These are phyloP conservation scores for Julus scanicus DNA, from an alignment of 2,888 invertebrate species.

Conservation along the genomic window DNA sequence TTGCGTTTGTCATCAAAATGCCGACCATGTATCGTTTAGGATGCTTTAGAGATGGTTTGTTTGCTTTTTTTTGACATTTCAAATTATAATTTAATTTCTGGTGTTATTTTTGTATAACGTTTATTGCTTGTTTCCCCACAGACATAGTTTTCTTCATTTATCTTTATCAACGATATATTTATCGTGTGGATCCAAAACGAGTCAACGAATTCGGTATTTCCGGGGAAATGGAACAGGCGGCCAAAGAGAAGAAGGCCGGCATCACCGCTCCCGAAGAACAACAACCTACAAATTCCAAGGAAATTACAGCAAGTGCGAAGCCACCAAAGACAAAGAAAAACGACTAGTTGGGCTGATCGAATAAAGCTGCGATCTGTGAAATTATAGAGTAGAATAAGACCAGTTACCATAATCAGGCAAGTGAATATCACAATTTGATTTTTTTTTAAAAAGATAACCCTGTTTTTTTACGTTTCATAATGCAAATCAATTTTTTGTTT, in stretches of 20 bases:
- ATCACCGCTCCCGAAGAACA: background rate
- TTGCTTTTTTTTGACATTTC: slow-evolving; percentile 44
- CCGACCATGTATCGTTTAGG: slow-evolving; percentile 98
- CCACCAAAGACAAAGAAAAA: slow-evolving; percentile 50
- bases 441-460: background rate
- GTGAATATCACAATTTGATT: slow-evolving; percentile 4
- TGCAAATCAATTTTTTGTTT: background rate
- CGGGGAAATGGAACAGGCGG: slow-evolving; percentile 79
- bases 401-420: slow-evolving; percentile 42
- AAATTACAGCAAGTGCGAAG: background rate
- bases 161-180: slow-evolving; percentile 98
- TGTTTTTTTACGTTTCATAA: slow-evolving; percentile 40
- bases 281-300: background rate
- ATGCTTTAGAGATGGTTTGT: slow-evolving; percentile 89
- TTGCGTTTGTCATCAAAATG: slow-evolving; percentile 99
- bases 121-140: slow-evolving; percentile 66
- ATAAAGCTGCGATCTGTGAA: background rate
- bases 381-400: background rate
- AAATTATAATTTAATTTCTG: background rate
- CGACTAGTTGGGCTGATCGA: slow-evolving; percentile 47
- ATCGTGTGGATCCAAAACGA: slow-evolving; percentile 93
- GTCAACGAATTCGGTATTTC: slow-evolving; percentile 99
- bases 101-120: background rate
- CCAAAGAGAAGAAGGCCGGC: background rate
- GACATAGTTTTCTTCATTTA: slow-evolving; percentile 99